phyloP scores from a whole-genome alignment of 1,140 invertebrate genomes.

The Tetragonula clypearis region DNA sequence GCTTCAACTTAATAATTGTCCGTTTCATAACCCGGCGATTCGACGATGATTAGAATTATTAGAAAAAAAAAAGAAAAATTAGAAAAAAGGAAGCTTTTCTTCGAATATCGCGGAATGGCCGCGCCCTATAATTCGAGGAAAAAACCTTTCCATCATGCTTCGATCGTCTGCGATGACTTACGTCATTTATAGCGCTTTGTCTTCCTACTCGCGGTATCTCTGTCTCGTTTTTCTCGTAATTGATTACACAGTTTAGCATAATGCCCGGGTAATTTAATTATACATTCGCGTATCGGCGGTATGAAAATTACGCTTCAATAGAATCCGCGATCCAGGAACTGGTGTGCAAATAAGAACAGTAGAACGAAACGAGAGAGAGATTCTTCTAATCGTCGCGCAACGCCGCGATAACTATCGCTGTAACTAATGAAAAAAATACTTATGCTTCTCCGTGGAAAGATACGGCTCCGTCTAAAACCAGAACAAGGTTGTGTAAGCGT shows the following conservation, averaged over 20 bases:
- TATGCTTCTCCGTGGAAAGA: conserved; percentile 59
- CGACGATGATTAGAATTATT: background rate
- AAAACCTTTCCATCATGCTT: conserved; percentile 38
- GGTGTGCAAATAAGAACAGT: background rate
- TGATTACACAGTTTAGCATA: conserved; percentile 39
- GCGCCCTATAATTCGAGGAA: conserved; percentile 42
- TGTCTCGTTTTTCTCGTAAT: conserved; percentile 30
- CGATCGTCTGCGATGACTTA: conserved; percentile 26
- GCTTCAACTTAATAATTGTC: background rate
- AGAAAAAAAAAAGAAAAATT: background rate
- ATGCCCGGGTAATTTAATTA: conserved; percentile 36
- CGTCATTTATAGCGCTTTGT: conserved; percentile 37
- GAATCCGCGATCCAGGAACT: conserved; percentile 40
- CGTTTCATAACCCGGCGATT: background rate
- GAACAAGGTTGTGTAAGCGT: conserved; percentile 60
- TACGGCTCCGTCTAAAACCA: conserved; percentile 56
- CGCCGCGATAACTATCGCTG: conserved; percentile 26
- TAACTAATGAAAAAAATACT: conserved; percentile 48
- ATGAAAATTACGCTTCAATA: conserved; percentile 36
- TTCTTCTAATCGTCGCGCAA: conserved; percentile 8
- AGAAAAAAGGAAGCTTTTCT: background rate
- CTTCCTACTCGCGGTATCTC: conserved; percentile 28
- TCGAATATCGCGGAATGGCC: background rate
- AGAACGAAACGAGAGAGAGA: background rate
- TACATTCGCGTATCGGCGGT: conserved; percentile 2